Percentiles rank a stretch among this genome's conserved stretches.
Evolutionary conservation across 2,888 invertebrate genomes (phyloP).

Genomic region (Lithophane semibrunnea): DNA sequence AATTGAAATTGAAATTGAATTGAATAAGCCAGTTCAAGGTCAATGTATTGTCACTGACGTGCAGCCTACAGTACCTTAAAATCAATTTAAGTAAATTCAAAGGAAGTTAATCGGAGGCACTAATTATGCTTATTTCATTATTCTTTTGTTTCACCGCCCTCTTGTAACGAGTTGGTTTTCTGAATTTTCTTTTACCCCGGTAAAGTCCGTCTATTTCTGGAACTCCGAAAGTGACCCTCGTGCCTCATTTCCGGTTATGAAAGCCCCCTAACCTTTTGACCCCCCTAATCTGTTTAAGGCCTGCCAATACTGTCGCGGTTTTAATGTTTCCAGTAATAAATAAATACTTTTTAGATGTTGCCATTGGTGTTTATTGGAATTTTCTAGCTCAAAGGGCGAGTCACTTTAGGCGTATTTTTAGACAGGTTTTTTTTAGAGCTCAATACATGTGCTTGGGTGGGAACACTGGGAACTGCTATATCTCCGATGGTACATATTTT

Average conservation of each 20-base stretch:
- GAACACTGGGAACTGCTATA: background rate
- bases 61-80: too few species aligned
- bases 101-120: background rate
- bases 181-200: conserved; percentile 3
- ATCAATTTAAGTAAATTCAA: too few species aligned
- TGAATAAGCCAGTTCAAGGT: too few species aligned
- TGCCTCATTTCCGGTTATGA: conserved; percentile 54
- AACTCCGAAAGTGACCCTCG: conserved; percentile 43
- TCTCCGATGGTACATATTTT: background rate
- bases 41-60: too few species aligned
- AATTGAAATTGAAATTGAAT: too few species aligned
- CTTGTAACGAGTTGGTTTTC: conserved; percentile 18
- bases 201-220: conserved; percentile 41
- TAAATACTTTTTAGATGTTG: conserved; percentile 9
- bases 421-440: background rate
- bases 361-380: background rate
- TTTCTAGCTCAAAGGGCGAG: background rate
- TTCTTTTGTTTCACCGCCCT: background rate
- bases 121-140: too few species aligned
- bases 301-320: conserved; percentile 13
- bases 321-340: conserved; percentile 20
- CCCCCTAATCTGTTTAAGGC: conserved; percentile 28
- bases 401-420: conserved; percentile 6
- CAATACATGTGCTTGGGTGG: background rate
- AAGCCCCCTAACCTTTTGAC: conserved; percentile 39